phyloP scores from a whole-genome alignment of 2,797 vertebrate genomes.

The Tenualosa thibaudeaui region DNA sequence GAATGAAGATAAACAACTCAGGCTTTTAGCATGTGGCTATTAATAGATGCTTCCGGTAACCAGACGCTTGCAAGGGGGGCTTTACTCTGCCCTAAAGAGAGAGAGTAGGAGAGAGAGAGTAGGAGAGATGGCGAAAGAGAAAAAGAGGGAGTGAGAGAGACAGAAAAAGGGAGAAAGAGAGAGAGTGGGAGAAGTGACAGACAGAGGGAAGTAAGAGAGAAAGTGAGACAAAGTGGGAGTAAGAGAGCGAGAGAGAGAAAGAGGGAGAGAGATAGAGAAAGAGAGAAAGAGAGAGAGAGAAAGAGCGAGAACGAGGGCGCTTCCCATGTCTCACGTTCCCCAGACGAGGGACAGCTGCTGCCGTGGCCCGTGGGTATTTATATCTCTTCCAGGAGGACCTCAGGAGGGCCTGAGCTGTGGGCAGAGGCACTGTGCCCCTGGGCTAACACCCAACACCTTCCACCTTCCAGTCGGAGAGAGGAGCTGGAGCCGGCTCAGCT shows the following conservation, averaged over 20 bases:
- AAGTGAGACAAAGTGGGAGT: slow-evolving; percentile 36
- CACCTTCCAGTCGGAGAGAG: not conserved
- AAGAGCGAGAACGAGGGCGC: slow-evolving; percentile 22
- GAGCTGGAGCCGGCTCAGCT: not conserved
- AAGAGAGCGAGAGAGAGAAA: slow-evolving; percentile 23
- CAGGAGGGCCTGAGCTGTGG: slow-evolving; percentile 45
- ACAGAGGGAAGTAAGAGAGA: not conserved
- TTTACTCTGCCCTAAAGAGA: slow-evolving; percentile 41
- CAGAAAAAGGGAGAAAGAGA: not conserved
- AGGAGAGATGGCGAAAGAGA: not conserved
- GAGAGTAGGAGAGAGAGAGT: not conserved
- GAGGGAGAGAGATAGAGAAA: not conserved
- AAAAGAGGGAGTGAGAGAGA: not conserved
- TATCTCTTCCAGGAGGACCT: slow-evolving; percentile 54
- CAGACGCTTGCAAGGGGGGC: slow-evolving; percentile 43
- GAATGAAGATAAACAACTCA: slow-evolving; percentile 52
- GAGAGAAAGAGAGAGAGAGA: slow-evolving; percentile 21
- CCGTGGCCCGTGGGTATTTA: slow-evolving; percentile 65
- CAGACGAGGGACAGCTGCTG: slow-evolving; percentile 75
- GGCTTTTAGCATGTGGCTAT: slow-evolving; percentile 45
- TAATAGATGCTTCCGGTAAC: slow-evolving; percentile 71
- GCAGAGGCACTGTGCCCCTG: not conserved
- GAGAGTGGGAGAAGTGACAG: slow-evolving; percentile 11
- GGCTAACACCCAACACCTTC: not conserved
- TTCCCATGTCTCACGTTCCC: slow-evolving; percentile 53